Evolutionary conservation across 2,113 vertebrate genomes (phyloP), one percentile per base, ranked within the genome.

Genomic region (Psilopsiagon aymara): DNA sequence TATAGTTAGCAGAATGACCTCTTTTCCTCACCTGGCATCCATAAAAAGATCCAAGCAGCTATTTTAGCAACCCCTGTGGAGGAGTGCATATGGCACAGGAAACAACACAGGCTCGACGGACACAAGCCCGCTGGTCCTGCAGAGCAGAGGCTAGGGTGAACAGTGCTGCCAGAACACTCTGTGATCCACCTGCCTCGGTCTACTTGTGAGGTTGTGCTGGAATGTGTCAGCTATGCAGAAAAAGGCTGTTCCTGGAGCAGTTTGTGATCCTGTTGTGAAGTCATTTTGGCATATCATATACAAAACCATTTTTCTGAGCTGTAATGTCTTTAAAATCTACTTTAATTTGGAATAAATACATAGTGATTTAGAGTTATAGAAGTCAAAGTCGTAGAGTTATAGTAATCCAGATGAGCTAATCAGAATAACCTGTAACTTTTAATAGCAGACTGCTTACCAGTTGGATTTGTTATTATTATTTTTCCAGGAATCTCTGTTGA

Each of bases 141-240:
- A 10, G 57, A 44, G 71, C 6, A 1, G 67, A 6, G 1, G 2
- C 27, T 11, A 1, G 2, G 2, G 18, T 31, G 37, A 41, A n/a
- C 7, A 3, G n/a, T 6, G 3, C 62, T 28, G 19, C 47, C 1
- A 2, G 63, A 49, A 46, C 27, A 4, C 10, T 10, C 8, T 3
- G 7, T 8, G 28, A 12, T 17, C 28, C 21, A 5, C 5, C 53
- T 8, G 17, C 12, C 33, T 41, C 7, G 7, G 19, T 44, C 78
- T 1, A 3, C 62, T 23, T 8, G 10, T 4, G 27, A 37, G 21
- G 19, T 33, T 13, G 7, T 17, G 39, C 52, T 76, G 63, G 28
- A 13, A 28, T 9, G 15, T 27, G 51, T 7, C 21, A 60, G 29
- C 51, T 10, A 29, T 13, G 44, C 23, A 19, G 13, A 69, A n/a